phyloP scores from a whole-genome alignment of 2,797 vertebrate species.

The Acestrorhynchus altus region DNA sequence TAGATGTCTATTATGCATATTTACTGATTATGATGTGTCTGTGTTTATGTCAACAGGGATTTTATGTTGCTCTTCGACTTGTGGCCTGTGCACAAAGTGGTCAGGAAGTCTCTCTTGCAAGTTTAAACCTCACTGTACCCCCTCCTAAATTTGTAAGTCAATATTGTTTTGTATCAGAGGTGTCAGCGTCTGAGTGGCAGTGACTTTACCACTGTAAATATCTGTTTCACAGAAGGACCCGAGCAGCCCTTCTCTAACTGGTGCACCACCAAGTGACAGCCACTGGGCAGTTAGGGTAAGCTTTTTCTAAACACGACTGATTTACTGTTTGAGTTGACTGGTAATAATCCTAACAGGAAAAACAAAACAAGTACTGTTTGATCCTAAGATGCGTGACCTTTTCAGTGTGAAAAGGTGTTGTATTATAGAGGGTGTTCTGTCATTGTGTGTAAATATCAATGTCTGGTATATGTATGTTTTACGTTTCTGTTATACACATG shows the following conservation, averaged over 20 bases:
- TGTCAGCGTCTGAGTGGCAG: background rate
- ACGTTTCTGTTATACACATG: background rate
- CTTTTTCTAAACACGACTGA: background rate
- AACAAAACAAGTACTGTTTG: background rate
- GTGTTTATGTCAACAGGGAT: constrained; percentile 80
- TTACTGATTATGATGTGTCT: constrained; percentile 22
- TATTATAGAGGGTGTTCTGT: background rate
- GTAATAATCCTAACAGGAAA: too few relatives aligned
- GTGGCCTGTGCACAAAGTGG: constrained; percentile 94
- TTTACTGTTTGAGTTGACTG: too few relatives aligned
- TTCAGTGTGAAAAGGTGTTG: background rate
- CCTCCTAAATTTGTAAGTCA: constrained; percentile 95
- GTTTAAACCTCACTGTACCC: constrained; percentile 84
- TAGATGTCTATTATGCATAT: background rate
- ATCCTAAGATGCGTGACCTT: too few relatives aligned
- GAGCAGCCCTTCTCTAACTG: constrained; percentile 88
- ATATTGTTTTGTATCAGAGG: background rate
- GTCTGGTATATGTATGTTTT: background rate
- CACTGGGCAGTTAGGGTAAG: constrained; percentile 96
- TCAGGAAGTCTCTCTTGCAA: constrained; percentile 88
- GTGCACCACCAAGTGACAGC: constrained; percentile 78
- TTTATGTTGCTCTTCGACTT: constrained; percentile 89
- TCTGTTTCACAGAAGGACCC: constrained; percentile 84
- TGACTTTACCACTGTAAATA: background rate
- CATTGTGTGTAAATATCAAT: background rate